Evolutionary conservation across 2,888 invertebrate genomes (phyloP).

Genomic region (Byasa hedistus): DNA sequence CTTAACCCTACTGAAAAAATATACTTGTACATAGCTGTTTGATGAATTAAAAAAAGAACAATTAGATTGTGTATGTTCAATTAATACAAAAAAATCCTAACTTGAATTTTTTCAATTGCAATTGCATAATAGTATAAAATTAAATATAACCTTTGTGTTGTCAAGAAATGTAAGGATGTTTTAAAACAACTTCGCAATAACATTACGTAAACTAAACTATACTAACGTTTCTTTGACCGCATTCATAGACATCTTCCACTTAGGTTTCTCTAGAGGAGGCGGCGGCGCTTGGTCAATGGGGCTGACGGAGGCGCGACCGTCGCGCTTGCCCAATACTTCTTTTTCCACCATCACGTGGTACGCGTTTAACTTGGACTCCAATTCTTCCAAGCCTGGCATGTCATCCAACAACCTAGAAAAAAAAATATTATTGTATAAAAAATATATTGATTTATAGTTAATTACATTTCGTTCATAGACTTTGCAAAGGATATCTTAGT

Average conservation of each 20-base stretch:
- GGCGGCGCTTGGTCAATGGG: conserved; percentile 72
- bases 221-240: conserved; percentile 77
- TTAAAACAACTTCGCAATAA: not conserved
- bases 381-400: conserved; percentile 86
- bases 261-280: conserved; percentile 77
- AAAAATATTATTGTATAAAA: conserved; percentile 6
- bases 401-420: conserved; percentile 82
- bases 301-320: conserved; percentile 67
- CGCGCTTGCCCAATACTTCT: conserved; percentile 74
- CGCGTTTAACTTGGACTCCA: conserved; percentile 87
- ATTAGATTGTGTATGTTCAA: no score
- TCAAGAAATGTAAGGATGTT: not conserved
- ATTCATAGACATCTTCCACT: conserved; percentile 86
- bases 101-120: no score
- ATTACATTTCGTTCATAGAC: no score
- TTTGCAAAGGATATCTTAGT: no score
- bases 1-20: conserved; percentile 71
- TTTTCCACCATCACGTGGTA: conserved; percentile 89
- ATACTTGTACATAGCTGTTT: conserved; percentile 27
- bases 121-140: not conserved
- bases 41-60: no score
- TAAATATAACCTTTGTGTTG: not conserved
- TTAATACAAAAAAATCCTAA: no score
- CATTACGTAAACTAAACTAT: conserved; percentile 4
- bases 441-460: not conserved